Base-by-base conservation (phyloP, 2,888 invertebrate genomes). In the Drosophila incognita region DNA sequence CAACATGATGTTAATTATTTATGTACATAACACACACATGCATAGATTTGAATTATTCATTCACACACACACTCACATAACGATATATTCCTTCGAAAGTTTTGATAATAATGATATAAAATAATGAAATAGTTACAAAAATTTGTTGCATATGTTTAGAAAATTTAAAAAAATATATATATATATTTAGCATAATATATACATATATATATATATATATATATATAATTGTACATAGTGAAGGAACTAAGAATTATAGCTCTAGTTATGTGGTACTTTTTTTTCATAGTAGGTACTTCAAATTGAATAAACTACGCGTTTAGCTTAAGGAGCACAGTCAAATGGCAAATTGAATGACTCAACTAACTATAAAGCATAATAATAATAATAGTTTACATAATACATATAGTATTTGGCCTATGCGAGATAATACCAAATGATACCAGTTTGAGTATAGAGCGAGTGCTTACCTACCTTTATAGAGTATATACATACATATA, bases 121-220 rank as follows among this genome's bases (percentile, higher is more conserved):
- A 60, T 60, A 54, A 48, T 11, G 29, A 35, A 52, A 42, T 74
- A 49, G 57, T 59, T 70, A 69, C 52, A 18, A 62, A 36, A 46
- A 63, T 77, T 65, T 82, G 79, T 81, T 83, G 75, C 73, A 69
- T 83, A 86, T 71, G 65, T 79, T 82, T 79, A 79, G 67, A 68
- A 24, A 35, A 62, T 31, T 31, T 40, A 21, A 24, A 8, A 54
- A 53, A 27, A 59, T 2, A 21, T 15, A 21, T 24, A 21, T 24
- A 31, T 51, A 58, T 49, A 49, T 53, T n/a, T 42, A 21, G 2
- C 42, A 42, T 21, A 21, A 21, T 42, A 42, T 27, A 63, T 21
- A 31, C n/a, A 40, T 40, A 27, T 33, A 18, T 15, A 38, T 18
- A 27, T 10, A 49, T 24, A 29, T 29, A 29, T 29, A 29, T 29